These are phyloP conservation scores for Tragopan temminckii DNA, from an alignment of 2,797 vertebrate genomes.

Conservation along the genomic window DNA sequence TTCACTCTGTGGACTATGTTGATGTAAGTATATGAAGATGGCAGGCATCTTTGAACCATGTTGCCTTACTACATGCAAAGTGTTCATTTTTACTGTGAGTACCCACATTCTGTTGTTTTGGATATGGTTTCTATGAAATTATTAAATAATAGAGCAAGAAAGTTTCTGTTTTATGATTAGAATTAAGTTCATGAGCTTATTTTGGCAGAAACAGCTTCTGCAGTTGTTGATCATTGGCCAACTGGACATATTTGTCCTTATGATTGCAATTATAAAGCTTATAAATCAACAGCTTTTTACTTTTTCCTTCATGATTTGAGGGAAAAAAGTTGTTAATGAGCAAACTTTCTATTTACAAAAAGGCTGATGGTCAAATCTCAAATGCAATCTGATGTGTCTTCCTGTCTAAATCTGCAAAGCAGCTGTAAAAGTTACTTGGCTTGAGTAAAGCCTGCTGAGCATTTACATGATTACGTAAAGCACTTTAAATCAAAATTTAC, in stretches of 20 bases:
- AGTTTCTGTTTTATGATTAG: background rate
- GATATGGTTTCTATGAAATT: background rate
- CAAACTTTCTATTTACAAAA: background rate
- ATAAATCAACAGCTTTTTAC: background rate
- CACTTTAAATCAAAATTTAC: conserved; percentile 71
- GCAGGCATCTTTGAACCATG: background rate
- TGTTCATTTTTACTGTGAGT: background rate
- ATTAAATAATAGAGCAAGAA: background rate
- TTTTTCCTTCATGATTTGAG: background rate
- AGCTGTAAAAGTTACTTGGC: conserved; percentile 56
- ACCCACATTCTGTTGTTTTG: background rate
- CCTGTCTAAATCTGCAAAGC: conserved; percentile 37
- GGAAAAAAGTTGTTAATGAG: background rate
- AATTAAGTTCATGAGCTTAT: background rate
- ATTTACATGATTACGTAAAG: conserved; percentile 70
- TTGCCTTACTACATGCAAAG: background rate
- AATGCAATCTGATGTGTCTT: background rate
- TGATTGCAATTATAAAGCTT: background rate
- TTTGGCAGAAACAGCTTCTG: background rate
- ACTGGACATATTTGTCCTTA: background rate
- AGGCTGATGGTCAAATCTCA: conserved; percentile 45
- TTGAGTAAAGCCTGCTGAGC: conserved; percentile 24
- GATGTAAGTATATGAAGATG: background rate
- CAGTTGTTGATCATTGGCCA: background rate
- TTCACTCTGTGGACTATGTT: background rate